Evolutionary conservation across 2,888 invertebrate genomes (phyloP).

Genomic region (Nemotelus pantherinus): DNA sequence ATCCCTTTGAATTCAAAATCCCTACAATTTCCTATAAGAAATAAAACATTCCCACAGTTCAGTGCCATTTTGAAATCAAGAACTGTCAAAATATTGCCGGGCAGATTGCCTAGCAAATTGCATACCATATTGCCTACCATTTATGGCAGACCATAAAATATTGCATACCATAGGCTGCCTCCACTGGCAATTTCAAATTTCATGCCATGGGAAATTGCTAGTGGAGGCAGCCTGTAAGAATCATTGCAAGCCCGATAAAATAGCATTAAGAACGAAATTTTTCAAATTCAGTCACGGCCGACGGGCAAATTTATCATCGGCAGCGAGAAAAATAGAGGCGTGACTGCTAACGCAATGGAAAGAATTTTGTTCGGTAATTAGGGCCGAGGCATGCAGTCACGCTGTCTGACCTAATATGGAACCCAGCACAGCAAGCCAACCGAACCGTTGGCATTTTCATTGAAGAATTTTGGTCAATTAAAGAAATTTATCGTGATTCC

Average conservation of each 20-base stretch:
- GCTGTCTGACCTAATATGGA: background rate
- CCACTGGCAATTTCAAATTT: no score
- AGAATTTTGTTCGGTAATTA: constrained; percentile 28
- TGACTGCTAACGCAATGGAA: constrained; percentile 16
- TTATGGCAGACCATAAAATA: no score
- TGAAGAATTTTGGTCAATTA: background rate
- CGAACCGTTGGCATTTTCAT: constrained; percentile 1
- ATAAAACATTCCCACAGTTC: no score
- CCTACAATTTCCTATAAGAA: no score
- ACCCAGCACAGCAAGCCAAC: background rate
- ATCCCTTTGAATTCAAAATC: no score
- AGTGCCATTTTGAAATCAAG: no score
- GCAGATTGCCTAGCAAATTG: no score
- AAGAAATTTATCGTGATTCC: constrained; percentile 48
- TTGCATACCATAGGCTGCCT: no score
- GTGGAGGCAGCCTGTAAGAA: no score
- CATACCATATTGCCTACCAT: no score
- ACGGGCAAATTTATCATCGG: constrained; percentile 32
- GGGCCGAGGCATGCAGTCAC: constrained; percentile 12
- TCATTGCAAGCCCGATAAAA: background rate
- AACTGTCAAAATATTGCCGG: no score
- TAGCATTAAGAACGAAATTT: constrained; percentile 7
- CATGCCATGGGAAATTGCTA: no score
- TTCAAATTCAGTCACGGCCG: constrained; percentile 37
- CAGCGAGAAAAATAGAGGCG: constrained; percentile 3